These are phyloP conservation scores for Haemorhous mexicanus DNA, from an alignment of 2,113 vertebrate genomes.

Conservation along the genomic window DNA sequence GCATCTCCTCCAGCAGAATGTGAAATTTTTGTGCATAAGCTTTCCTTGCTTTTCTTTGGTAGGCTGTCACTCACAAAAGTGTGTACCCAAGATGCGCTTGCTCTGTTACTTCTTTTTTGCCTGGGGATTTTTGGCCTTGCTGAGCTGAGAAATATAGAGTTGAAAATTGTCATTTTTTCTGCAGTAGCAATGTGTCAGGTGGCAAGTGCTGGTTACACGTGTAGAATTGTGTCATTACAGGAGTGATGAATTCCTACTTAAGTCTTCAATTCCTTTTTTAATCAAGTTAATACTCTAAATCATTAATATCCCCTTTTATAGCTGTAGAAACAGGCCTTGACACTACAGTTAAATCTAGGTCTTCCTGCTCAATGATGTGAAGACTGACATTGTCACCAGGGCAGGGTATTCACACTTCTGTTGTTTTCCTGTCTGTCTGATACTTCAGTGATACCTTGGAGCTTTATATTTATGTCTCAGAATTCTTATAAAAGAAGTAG, in stretches of 20 bases:
- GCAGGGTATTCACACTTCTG: background rate
- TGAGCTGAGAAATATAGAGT: background rate
- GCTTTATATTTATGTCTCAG: background rate
- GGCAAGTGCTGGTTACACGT: background rate
- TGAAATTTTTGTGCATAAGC: background rate
- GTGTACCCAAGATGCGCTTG: background rate
- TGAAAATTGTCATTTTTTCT: background rate
- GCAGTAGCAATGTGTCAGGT: background rate
- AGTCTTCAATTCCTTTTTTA: background rate
- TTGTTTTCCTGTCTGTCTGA: background rate
- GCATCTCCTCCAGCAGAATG: background rate
- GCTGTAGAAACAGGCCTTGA: background rate
- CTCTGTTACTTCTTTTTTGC: background rate
- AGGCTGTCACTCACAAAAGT: background rate
- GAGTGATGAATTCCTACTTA: background rate
- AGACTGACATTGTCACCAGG: background rate
- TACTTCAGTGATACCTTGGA: background rate
- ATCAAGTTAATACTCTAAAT: conserved; percentile 1
- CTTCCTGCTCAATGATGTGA: background rate
- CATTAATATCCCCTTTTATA: background rate
- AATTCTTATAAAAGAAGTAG: background rate
- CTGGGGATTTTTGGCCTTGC: background rate
- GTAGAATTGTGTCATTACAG: background rate
- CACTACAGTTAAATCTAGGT: background rate
- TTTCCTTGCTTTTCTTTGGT: background rate